These are phyloP conservation scores for Sarcophaga carnaria DNA, from an alignment of 2,888 invertebrate genomes.

Conservation along the genomic window DNA sequence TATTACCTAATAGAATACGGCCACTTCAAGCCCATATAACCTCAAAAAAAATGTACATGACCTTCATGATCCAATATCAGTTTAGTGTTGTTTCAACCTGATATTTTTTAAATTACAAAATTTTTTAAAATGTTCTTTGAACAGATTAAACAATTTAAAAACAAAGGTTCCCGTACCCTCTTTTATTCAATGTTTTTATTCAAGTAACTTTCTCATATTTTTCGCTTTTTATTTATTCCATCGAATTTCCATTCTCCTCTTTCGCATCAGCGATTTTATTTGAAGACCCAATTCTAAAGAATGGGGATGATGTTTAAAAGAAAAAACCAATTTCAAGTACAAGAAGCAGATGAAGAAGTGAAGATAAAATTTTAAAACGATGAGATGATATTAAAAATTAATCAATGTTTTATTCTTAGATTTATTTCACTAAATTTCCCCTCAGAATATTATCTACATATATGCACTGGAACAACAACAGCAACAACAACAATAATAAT, in stretches of 20 bases:
- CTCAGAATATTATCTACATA: background rate
- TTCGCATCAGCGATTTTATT: constrained; percentile 29
- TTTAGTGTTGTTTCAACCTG: constrained; percentile 1
- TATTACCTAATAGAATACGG: no score
- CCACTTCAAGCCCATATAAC: no score
- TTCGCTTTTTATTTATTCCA: constrained; percentile 20
- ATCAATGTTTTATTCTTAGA: constrained; percentile 55
- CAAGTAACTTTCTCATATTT: constrained; percentile 9
- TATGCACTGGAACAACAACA: background rate
- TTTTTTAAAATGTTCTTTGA: background rate
- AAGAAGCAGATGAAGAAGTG: constrained; percentile 10
- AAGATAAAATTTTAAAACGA: no score
- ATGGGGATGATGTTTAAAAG: constrained; percentile 14
- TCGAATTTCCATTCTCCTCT: constrained; percentile 20
- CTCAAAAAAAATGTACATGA: no score
- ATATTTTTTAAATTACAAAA: background rate
- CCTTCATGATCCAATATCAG: no score
- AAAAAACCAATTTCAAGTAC: constrained; percentile 43
- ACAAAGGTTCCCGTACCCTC: background rate
- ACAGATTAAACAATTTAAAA: constrained; percentile 37
- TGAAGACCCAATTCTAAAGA: background rate
- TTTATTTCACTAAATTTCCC: constrained; percentile 40
- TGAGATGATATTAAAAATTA: constrained; percentile 43
- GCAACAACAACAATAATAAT: constrained; percentile 6
- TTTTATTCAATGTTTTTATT: constrained; percentile 17